Conservation (phyloP, 2,797 vertebrate species). For the Threskiornis aethiopicus region DNA sequence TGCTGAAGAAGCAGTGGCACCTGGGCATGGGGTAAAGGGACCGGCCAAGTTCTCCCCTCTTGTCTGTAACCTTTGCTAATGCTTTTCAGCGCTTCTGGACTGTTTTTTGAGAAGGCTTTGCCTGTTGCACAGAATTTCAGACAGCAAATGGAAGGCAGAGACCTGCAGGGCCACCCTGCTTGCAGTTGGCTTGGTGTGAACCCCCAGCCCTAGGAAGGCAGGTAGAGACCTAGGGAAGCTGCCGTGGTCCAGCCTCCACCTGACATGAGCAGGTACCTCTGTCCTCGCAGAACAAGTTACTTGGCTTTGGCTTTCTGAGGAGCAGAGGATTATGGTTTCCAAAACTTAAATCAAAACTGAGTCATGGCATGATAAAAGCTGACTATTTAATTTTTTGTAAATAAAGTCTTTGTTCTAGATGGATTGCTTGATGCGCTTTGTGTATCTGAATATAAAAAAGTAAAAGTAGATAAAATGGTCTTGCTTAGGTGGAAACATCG, state of each 20-base stretch:
- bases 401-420: neutral
- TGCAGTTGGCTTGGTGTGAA: neutral
- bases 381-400: neutral
- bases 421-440: neutral
- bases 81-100: neutral
- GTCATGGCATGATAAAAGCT: neutral
- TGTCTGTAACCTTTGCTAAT: neutral
- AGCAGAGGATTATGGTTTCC: neutral
- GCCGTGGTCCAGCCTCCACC: neutral
- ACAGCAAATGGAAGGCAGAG: neutral
- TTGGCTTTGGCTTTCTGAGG: neutral
- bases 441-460: neutral
- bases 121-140: neutral
- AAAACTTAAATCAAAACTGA: neutral
- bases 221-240: too few relatives aligned
- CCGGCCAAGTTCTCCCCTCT: neutral
- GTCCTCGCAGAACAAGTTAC: neutral
- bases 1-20: neutral
- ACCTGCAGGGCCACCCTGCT: neutral
- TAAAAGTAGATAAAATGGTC: neutral
- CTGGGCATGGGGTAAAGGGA: fast-evolving
- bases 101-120: neutral
- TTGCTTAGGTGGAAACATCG: neutral
- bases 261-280: neutral
- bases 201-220: neutral